Evolutionary conservation across 2,888 invertebrate genomes (phyloP).

Genomic region (Octodonta nipae): DNA sequence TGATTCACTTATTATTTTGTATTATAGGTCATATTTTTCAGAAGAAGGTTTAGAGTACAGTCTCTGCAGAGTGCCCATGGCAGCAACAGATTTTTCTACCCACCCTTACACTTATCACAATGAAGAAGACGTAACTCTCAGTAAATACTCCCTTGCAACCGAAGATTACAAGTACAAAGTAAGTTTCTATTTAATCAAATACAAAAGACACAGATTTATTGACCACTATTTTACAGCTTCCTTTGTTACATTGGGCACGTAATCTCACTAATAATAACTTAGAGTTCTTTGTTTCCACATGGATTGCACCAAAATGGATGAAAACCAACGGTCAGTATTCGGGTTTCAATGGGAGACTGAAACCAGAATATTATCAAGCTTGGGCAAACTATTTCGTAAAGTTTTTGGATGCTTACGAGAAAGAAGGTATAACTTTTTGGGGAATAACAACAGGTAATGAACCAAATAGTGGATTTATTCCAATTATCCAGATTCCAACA

Average conservation of each 20-base stretch:
- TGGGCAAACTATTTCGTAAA: constrained; percentile 71
- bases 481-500: no score
- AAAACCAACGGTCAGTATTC: constrained; percentile 5
- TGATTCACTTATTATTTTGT: no score
- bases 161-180: constrained; percentile 43
- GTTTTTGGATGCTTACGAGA: constrained; percentile 62
- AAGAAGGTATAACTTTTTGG: constrained; percentile 56
- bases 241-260: no score
- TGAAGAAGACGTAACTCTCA: constrained; percentile 43
- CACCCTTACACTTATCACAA: constrained; percentile 66
- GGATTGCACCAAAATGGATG: constrained; percentile 9
- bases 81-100: constrained; percentile 75
- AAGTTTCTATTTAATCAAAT: not conserved
- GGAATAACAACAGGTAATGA: constrained; percentile 37
- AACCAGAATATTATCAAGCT: constrained; percentile 34
- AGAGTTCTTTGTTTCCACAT: constrained; percentile 4
- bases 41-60: constrained; percentile 62
- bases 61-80: constrained; percentile 70
- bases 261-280: no score
- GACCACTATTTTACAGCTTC: no score
- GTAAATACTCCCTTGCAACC: constrained; percentile 47
- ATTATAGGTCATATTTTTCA: constrained; percentile 48
- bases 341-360: constrained; percentile 4
- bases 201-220: no score
- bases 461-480: constrained; percentile 37